These are phyloP conservation scores for Cantharis flavilabris DNA, from an alignment of 2,888 invertebrate genomes.

Conservation along the genomic window DNA sequence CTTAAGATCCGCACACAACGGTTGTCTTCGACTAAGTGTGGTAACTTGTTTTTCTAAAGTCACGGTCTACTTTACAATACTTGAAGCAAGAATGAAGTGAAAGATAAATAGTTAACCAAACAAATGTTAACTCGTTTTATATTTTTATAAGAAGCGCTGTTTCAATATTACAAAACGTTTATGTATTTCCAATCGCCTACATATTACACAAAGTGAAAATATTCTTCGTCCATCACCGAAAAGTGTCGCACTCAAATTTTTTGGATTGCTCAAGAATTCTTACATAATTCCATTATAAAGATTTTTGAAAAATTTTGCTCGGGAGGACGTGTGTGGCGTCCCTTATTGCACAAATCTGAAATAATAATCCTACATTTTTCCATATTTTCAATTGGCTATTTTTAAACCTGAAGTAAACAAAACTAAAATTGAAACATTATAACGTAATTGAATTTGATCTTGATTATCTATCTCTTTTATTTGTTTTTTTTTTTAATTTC, in stretches of 20 bases:
- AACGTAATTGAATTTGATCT: not conserved
- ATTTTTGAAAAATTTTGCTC: not conserved
- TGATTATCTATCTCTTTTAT: not conserved
- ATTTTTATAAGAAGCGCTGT: constrained; percentile 10
- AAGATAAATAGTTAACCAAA: constrained; percentile 40
- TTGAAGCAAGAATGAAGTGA: constrained; percentile 44
- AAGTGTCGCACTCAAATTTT: not conserved
- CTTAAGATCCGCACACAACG: constrained; percentile 42
- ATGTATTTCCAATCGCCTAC: not conserved
- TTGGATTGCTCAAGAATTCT: not conserved
- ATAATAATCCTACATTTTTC: not conserved
- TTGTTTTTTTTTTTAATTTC: not conserved
- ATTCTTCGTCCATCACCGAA: not conserved
- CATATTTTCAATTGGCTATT: not conserved
- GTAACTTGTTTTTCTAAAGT: constrained; percentile 43
- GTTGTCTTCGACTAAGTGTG: constrained; percentile 49
- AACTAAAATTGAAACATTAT: not conserved
- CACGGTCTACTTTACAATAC: constrained; percentile 48
- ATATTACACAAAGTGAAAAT: not conserved
- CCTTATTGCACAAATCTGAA: not conserved
- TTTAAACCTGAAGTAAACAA: not conserved
- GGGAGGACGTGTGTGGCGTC: not conserved
- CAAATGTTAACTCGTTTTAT: constrained; percentile 21
- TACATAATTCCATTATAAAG: not conserved
- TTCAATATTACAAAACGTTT: not conserved